phyloP scores from a whole-genome alignment of 2,888 invertebrate genomes.

The Trichopoda pennipes region DNA sequence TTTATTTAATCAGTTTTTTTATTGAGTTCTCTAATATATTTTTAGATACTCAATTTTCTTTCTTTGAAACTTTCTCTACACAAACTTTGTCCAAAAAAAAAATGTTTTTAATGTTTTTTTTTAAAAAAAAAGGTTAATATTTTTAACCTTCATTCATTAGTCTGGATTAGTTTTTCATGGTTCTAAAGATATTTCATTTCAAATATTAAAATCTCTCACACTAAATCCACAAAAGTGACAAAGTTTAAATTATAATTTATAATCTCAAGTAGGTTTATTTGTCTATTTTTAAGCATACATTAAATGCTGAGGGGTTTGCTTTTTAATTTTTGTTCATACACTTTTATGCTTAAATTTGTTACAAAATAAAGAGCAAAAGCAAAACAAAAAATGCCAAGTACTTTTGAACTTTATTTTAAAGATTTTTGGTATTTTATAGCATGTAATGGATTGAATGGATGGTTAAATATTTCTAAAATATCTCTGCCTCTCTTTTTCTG shows the following conservation, averaged over 20 bases:
- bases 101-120: too few species aligned
- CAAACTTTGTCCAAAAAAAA: too few species aligned
- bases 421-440: constrained; percentile 47
- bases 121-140: too few species aligned
- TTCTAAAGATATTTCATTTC: not conserved
- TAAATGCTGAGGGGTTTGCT: constrained; percentile 32
- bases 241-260: constrained; percentile 11
- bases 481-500: not conserved
- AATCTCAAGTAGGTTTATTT: constrained; percentile 20
- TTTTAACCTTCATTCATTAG: too few species aligned
- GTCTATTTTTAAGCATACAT: constrained; percentile 12
- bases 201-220: not conserved
- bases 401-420: constrained; percentile 49
- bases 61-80: too few species aligned
- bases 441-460: constrained; percentile 42
- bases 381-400: constrained; percentile 35
- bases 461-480: constrained; percentile 20
- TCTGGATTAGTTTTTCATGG: not conserved
- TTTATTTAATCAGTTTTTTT: too few species aligned
- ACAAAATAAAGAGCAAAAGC: not conserved
- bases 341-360: constrained; percentile 47
- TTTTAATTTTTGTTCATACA: constrained; percentile 16
- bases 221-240: not conserved
- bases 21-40: too few species aligned
- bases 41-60: too few species aligned